Percentiles rank a stretch among this genome's conserved stretches.
Conservation (phyloP, 2,888 invertebrate species). For the Eulithis prunata region DNA sequence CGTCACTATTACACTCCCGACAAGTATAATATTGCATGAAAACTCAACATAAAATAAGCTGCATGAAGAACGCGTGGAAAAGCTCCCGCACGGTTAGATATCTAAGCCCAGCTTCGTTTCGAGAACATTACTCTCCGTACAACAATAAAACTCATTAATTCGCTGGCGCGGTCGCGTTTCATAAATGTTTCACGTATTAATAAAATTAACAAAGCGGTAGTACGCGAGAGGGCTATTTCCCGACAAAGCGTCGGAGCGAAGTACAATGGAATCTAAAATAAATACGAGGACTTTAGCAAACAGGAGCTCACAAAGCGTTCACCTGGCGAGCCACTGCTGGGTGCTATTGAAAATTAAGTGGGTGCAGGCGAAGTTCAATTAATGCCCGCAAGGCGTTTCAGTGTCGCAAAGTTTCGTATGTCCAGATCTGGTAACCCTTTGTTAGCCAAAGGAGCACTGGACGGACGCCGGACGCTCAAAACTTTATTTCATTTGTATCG, state of each 20-base stretch:
- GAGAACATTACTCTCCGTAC: conserved; percentile 74
- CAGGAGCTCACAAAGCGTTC: conserved; percentile 77
- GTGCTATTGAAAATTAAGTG: conserved; percentile 74
- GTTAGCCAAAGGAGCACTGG: conserved; percentile 19
- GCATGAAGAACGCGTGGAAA: conserved; percentile 70
- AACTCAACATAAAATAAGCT: conserved; percentile 65
- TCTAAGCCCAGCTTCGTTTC: conserved; percentile 70
- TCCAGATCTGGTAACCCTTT: conserved; percentile 28
- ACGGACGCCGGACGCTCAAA: conserved; percentile 2
- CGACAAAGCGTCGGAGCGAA: conserved; percentile 77
- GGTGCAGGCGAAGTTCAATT: conserved; percentile 68
- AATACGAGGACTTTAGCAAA: conserved; percentile 83
- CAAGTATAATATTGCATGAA: conserved; percentile 48
- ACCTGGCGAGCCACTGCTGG: conserved; percentile 65
- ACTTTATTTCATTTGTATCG: conserved; percentile 23
- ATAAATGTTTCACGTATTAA: conserved; percentile 84
- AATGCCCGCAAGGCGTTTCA: conserved; percentile 61
- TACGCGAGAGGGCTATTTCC: conserved; percentile 77
- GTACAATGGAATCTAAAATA: conserved; percentile 83
- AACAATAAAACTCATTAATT: conserved; percentile 84
- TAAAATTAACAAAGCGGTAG: conserved; percentile 82
- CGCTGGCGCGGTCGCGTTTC: conserved; percentile 77
- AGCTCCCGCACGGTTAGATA: conserved; percentile 65
- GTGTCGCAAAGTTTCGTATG: conserved; percentile 46
- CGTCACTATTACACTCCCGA: conserved; percentile 41